A percentile compares a stretch with the other conserved stretches of the same genome.
Evolutionary conservation across 2,797 vertebrate species (phyloP).

Genomic region (Champsocephalus esox): DNA sequence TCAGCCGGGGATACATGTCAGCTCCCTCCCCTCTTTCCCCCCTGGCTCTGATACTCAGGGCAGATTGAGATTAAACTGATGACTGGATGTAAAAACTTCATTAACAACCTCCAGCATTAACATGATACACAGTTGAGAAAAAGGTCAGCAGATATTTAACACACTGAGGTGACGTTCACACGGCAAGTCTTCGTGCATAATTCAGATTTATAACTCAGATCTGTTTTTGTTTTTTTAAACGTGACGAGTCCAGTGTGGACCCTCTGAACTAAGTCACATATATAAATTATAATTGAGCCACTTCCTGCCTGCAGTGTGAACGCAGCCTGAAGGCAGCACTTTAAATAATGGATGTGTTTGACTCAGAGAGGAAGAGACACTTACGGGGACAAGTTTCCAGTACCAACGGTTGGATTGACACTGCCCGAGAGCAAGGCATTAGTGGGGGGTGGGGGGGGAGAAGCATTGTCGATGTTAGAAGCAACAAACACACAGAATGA

Average conservation of each 20-base stretch:
- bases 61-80: constrained; percentile 52
- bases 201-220: too few species aligned
- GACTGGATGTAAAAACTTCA: constrained; percentile 38
- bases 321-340: not conserved
- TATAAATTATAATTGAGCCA: too few species aligned
- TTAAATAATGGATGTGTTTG: constrained; percentile 26
- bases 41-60: constrained; percentile 25
- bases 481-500: constrained; percentile 29
- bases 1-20: constrained; percentile 11
- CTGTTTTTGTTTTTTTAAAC: too few species aligned
- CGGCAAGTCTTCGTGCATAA: too few species aligned
- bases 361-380: constrained; percentile 61
- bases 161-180: not conserved
- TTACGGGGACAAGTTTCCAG: constrained; percentile 97
- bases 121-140: constrained; percentile 21
- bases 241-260: too few species aligned
- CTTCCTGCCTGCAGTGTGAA: too few species aligned
- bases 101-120: constrained; percentile 25
- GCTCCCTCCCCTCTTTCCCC: constrained; percentile 44
- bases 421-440: constrained; percentile 82
- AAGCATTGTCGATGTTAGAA: constrained; percentile 57
- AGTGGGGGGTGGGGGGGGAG: constrained; percentile 36
- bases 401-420: constrained; percentile 92
- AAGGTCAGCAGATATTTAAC: constrained; percentile 19
- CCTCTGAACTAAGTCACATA: too few species aligned